Base-by-base conservation (phyloP, 2,113 vertebrate genomes). In the Cheilinus undulatus region DNA sequence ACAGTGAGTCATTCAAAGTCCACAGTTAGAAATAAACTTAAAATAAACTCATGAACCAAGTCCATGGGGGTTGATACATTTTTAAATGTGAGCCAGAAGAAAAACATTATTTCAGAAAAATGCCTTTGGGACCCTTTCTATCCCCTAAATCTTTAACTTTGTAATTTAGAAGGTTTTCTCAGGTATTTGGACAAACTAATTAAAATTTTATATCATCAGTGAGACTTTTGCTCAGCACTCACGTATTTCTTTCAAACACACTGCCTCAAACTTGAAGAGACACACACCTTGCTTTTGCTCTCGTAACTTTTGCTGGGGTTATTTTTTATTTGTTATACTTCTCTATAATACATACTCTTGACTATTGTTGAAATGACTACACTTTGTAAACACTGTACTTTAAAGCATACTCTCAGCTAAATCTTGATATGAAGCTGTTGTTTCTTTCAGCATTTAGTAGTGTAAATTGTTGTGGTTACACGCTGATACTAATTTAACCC, bases 101-200 rank as follows among this genome's bases (percentile, higher is more conserved):
- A 52, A 75, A 58, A 73, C 5, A 58, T 15, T n/a, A 22, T 74
- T 74, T 64, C 11, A 73, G 14, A 69, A 64, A 52, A 58, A 45
- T 26, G 20, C 62, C 57, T 58, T 27, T 19, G 66, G 60, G 61
- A 60, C 20, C 14, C 40, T 1, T 9, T 45, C 9, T 50, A 62
- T 20, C 13, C 45, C 6, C 6, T 66, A 27, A 57, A 67, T 57
- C 40, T 59, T 57, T 24, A 56, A 43, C 30, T 66, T 56, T 60
- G 49, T 42, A 54, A 65, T 56, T 66, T 49, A 43, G 12, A 17
- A 56, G 43, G 27, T 56, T 71, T 76, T 67, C n/a, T 71, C 5
- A 24, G 49, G 49, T 71, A 51, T 67, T 30, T 62, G 61, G 15
- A 27, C 36, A 17, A 28, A 61, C 19, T 45, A 49, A 70, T 70